phyloP scores from a whole-genome alignment of 2,888 invertebrate species.

The Phymatocera aterrima region DNA sequence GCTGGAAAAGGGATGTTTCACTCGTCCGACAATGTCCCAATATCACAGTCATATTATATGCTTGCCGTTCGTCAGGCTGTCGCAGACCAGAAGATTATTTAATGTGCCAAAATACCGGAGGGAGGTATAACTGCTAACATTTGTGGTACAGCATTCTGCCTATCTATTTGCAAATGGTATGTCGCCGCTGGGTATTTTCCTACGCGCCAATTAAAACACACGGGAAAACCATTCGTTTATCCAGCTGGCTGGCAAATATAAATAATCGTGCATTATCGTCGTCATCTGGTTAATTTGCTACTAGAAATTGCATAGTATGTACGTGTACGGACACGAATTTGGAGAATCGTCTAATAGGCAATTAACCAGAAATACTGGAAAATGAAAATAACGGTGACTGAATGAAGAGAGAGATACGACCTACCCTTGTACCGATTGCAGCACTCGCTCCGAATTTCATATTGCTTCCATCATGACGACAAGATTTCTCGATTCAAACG shows the following conservation, averaged over 20 bases:
- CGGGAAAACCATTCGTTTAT: neutral
- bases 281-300: neutral
- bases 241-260: too few species aligned
- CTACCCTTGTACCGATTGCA: too few species aligned
- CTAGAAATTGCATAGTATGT: neutral
- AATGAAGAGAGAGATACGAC: too few species aligned
- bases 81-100: conserved; percentile 16
- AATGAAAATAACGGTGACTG: too few species aligned
- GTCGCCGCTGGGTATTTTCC: neutral
- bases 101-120: neutral
- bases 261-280: neutral
- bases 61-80: conserved; percentile 15
- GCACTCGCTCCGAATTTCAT: too few species aligned
- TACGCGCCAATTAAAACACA: neutral
- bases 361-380: neutral
- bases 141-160: neutral
- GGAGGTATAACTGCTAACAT: neutral
- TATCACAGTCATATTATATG: conserved; percentile 9
- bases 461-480: neutral
- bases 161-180: conserved; percentile 21
- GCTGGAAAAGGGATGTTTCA: conserved; percentile 24
- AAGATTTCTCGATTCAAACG: too few species aligned
- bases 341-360: neutral
- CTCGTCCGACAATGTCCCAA: conserved; percentile 17
- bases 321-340: neutral